Conservation (phyloP, 2,113 vertebrate species). For the Melierax canorus region DNA sequence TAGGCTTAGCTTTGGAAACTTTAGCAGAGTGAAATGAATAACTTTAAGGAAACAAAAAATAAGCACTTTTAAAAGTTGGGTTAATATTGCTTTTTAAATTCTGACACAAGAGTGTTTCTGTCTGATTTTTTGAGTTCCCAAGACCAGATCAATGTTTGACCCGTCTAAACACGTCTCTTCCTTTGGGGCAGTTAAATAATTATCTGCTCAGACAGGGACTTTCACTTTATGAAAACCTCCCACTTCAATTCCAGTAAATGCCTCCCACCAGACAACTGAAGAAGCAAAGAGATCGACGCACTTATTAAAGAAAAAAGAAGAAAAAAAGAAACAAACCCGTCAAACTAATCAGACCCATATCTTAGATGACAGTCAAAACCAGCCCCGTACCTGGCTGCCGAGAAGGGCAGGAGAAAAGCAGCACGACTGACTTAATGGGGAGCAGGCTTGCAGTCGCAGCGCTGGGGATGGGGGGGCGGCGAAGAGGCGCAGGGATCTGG, state of each 20-base stretch:
- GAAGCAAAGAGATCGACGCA: neutral
- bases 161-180: neutral
- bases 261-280: neutral
- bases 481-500: neutral
- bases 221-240: neutral
- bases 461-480: neutral
- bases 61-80: neutral
- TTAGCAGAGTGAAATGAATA: neutral
- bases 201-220: neutral
- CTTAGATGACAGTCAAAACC: neutral
- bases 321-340: neutral
- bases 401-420: neutral
- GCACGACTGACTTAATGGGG: neutral
- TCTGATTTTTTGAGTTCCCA: neutral
- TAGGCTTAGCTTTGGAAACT: neutral
- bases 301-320: neutral
- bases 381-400: neutral
- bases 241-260: neutral
- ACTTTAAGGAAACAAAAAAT: neutral
- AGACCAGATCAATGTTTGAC: neutral
- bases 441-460: neutral
- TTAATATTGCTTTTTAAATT: neutral
- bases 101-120: neutral
- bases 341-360: neutral
- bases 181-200: neutral